These are phyloP conservation scores for Pogonocherus hispidulus DNA, from an alignment of 2,888 invertebrate species.

Conservation along the genomic window DNA sequence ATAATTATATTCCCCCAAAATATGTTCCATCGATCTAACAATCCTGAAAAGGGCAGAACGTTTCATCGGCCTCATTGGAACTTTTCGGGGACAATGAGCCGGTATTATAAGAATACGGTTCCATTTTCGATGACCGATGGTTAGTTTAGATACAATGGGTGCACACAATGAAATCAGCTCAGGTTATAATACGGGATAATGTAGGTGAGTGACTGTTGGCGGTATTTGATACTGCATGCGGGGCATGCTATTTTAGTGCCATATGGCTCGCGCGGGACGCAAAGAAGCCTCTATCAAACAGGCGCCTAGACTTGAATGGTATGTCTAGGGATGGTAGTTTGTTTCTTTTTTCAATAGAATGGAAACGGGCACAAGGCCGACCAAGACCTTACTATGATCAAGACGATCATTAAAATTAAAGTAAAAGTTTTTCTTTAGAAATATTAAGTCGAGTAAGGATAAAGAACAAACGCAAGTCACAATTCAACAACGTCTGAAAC, in stretches of 20 bases:
- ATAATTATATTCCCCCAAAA: slow-evolving; percentile 31
- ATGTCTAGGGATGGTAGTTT: slow-evolving; percentile 1
- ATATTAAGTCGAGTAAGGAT: no score
- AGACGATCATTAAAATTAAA: no score
- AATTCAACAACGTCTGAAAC: no score
- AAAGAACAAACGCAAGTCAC: no score
- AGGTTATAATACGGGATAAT: slow-evolving; percentile 37
- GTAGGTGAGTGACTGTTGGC: slow-evolving; percentile 26
- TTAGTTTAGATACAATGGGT: slow-evolving; percentile 41
- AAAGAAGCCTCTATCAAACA: slow-evolving; percentile 5
- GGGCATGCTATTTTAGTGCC: slow-evolving; percentile 38
- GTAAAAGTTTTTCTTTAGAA: no score
- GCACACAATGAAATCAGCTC: slow-evolving; percentile 36
- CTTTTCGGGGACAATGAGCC: slow-evolving; percentile 5
- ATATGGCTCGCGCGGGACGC: slow-evolving; percentile 42
- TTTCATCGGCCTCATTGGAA: slow-evolving; percentile 45
- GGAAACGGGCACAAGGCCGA: no score
- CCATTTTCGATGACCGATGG: slow-evolving; percentile 43
- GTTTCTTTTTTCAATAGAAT: neutral
- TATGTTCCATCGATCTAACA: slow-evolving; percentile 52
- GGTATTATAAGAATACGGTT: slow-evolving; percentile 34
- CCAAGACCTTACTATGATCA: no score
- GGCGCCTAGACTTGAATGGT: slow-evolving; percentile 25
- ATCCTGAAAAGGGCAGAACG: slow-evolving; percentile 52
- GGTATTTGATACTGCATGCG: slow-evolving; percentile 32